A percentile compares a stretch with the other conserved stretches of the same genome.
Conservation (phyloP, 2,797 vertebrate genomes). For the Clamator glandarius region DNA sequence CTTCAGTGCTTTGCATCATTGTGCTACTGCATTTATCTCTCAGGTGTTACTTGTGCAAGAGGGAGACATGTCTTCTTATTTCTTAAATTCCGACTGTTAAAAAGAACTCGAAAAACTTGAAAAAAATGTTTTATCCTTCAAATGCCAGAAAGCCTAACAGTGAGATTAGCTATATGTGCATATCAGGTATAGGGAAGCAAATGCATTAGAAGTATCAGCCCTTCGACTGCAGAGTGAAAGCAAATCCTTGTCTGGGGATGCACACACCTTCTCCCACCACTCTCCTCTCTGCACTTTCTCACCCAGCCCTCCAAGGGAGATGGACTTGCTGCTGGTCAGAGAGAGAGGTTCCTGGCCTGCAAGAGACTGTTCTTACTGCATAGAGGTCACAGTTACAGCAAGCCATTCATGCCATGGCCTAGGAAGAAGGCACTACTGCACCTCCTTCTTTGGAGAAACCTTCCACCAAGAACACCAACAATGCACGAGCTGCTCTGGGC, state of each 20-base stretch:
- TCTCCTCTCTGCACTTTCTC: neutral
- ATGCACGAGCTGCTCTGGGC: neutral
- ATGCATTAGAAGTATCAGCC: neutral
- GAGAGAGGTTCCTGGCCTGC: neutral
- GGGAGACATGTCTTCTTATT: neutral
- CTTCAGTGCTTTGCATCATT: neutral
- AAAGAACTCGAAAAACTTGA: neutral
- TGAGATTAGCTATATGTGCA: neutral
- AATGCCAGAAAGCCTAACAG: neutral
- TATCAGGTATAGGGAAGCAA: neutral
- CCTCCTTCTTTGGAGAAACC: neutral
- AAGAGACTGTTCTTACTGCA: fast-evolving
- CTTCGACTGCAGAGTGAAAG: neutral
- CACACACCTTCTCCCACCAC: neutral
- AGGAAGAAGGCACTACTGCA: neutral
- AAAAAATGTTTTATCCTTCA: neutral
- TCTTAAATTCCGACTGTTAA: neutral
- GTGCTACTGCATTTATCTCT: neutral
- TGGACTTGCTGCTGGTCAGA: fast-evolving
- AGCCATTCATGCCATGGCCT: neutral
- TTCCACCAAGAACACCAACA: neutral
- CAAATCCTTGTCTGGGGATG: neutral
- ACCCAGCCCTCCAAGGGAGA: fast-evolving
- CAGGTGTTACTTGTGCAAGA: neutral
- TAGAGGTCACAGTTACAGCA: neutral